phyloP scores from a whole-genome alignment of 2,888 invertebrate species.

The Listrodromus nycthemerus region DNA sequence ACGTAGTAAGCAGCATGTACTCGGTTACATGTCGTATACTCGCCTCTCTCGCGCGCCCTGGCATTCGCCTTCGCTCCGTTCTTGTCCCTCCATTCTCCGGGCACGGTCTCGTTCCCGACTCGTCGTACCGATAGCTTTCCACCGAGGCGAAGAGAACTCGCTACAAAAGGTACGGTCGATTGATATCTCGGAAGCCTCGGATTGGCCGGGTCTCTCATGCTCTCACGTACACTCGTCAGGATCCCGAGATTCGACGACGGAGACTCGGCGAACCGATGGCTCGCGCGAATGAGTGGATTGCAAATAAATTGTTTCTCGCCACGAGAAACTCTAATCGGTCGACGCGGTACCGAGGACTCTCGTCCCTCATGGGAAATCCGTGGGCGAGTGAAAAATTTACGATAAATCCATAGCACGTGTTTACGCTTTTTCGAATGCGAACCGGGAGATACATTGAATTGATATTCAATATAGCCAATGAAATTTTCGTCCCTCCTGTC shows the following conservation, averaged over 20 bases:
- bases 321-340: not conserved
- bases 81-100: constrained; percentile 33
- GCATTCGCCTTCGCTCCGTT: constrained; percentile 33
- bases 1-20: constrained; percentile 25
- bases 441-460: constrained; percentile 2
- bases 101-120: constrained; percentile 34
- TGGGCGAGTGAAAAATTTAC: not conserved
- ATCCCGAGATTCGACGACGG: not conserved
- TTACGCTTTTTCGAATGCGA: not conserved
- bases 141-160: constrained; percentile 64
- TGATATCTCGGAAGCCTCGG: constrained; percentile 64
- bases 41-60: constrained; percentile 20
- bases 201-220: constrained; percentile 16
- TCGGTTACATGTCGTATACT: constrained; percentile 37
- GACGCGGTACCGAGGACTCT: not conserved
- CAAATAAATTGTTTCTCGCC: not conserved
- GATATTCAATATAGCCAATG: constrained; percentile 21
- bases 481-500: constrained; percentile 18
- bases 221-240: not conserved
- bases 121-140: constrained; percentile 61
- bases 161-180: constrained; percentile 71
- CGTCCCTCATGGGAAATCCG: not conserved
- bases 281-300: not conserved
- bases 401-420: not conserved
- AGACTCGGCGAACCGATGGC: not conserved